Conservation (phyloP, 1,140 invertebrate genomes). For the Papilio helenus region DNA sequence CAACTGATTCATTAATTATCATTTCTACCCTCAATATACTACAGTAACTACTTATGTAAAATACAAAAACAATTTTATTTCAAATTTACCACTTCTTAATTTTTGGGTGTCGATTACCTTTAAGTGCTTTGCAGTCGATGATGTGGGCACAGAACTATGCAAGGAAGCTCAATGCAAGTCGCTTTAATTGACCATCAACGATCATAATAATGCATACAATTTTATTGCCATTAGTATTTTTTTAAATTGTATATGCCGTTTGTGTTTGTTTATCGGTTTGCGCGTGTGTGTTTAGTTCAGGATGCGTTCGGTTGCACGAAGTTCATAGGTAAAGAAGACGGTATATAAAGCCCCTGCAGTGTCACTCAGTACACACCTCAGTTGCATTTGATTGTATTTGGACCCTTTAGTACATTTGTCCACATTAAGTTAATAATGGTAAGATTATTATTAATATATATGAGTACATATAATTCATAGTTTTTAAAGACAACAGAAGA, state of each 20-base stretch:
- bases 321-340: conserved; percentile 78
- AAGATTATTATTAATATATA: conserved; percentile 42
- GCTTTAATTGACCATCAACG: conserved; percentile 41
- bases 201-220: conserved; percentile 43
- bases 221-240: conserved; percentile 48
- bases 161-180: conserved; percentile 38
- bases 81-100: background rate
- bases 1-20: background rate
- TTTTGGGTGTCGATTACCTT: background rate
- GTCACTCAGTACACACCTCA: conserved; percentile 70
- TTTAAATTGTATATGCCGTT: conserved; percentile 40
- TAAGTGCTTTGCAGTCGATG: background rate
- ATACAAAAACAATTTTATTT: too few species aligned
- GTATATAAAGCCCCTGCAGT: conserved; percentile 76
- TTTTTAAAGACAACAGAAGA: too few species aligned
- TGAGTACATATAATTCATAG: too few species aligned
- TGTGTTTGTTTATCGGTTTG: conserved; percentile 31
- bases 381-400: conserved; percentile 62
- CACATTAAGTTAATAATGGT: conserved; percentile 52
- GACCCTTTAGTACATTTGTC: conserved; percentile 45
- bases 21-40: background rate
- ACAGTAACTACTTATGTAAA: too few species aligned
- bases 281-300: conserved; percentile 53
- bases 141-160: conserved; percentile 33
- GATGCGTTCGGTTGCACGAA: conserved; percentile 70